Percentiles rank a stretch among this genome's conserved stretches.
Conservation (phyloP, 1,140 invertebrate species). For the Drosophila quadrilineata region DNA sequence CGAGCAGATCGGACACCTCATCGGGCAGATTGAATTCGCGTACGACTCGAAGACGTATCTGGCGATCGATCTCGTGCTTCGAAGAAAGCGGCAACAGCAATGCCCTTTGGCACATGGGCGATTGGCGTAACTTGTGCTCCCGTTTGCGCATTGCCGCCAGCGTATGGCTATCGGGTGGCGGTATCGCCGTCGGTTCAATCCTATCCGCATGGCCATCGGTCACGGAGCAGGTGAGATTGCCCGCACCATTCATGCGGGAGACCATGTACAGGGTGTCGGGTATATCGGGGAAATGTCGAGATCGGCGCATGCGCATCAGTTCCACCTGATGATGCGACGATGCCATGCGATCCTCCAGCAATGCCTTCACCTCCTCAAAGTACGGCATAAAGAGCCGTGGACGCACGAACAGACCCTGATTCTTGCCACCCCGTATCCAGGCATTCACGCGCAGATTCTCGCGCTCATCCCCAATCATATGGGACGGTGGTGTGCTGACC, state of each 20-base stretch:
- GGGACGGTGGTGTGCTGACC: slow-evolving; percentile 91
- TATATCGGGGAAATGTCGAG: slow-evolving; percentile 88
- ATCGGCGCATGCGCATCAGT: slow-evolving; percentile 87
- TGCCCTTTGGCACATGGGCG: slow-evolving; percentile 90
- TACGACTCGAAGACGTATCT: slow-evolving; percentile 93
- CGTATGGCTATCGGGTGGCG: slow-evolving; percentile 88
- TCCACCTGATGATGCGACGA: slow-evolving; percentile 85
- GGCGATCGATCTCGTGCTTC: slow-evolving; percentile 88
- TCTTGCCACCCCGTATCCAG: slow-evolving; percentile 91
- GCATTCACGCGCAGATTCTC: slow-evolving; percentile 89
- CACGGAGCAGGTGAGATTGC: too few relatives aligned
- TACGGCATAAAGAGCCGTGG: slow-evolving; percentile 96
- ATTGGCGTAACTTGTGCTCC: slow-evolving; percentile 91
- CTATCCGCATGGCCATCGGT: slow-evolving; percentile 83
- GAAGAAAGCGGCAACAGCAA: slow-evolving; percentile 88
- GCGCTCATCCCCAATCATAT: slow-evolving; percentile 90
- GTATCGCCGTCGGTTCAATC: slow-evolving; percentile 84
- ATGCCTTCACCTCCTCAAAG: slow-evolving; percentile 94
- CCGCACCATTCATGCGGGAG: slow-evolving; percentile 79
- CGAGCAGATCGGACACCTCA: slow-evolving; percentile 91
- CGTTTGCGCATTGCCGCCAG: slow-evolving; percentile 92
- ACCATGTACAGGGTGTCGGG: slow-evolving; percentile 98
- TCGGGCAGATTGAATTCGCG: slow-evolving; percentile 97
- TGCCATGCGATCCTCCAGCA: slow-evolving; percentile 92
- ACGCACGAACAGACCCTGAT: slow-evolving; percentile 91